Base-by-base conservation (phyloP, 2,113 vertebrate species). In the Pteruthius melanotis region DNA sequence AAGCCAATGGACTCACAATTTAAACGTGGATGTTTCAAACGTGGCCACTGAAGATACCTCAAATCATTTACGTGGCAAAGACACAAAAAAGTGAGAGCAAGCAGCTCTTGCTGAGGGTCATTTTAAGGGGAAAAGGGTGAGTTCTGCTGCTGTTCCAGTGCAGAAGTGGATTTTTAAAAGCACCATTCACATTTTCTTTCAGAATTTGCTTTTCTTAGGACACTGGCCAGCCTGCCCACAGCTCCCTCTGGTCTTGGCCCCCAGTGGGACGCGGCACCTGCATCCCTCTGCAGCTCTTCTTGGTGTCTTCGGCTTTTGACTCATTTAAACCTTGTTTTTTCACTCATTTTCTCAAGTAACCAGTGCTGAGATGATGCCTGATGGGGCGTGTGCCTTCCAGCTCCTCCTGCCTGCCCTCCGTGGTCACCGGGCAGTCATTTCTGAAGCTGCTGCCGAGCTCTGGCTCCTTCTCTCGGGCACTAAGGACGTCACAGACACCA, bases 1-100 rank as follows among this genome's bases (percentile, higher is more conserved):
- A 61, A 27, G 24, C 23, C 82, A 52, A 47, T 0, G 27, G 57
- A 59, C 3, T 4, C 47, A 15, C 0, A 1, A 49, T 26, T 60
- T 20, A 27, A 86, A 63, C 8, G 14, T 11, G 8, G 53, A 6
- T 8, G 5, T 11, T 83, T 24, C 15, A 20, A 53, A 49, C 69
- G 26, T 1, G 2, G 17, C n/a, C 77, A 12, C 19, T 39, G 20
- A 15, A 65, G 35, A 8, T 8, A n/a, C 9, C 72, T 53, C 44
- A 3, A 27, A 23, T 18, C 10, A 15, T 30, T 50, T n/a, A 64
- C 40, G 11, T 5, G 6, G 59, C 42, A 77, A 53, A 80, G 44
- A 17, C 7, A 7, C 31, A 15, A 40, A 0, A 4, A 75, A 44
- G 28, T 8, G 39, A 52, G 3, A 71, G 68, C 8, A 44, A 60